Evolutionary conservation across 1,140 invertebrate species (phyloP).

Genomic region (Diuraphis noxia): DNA sequence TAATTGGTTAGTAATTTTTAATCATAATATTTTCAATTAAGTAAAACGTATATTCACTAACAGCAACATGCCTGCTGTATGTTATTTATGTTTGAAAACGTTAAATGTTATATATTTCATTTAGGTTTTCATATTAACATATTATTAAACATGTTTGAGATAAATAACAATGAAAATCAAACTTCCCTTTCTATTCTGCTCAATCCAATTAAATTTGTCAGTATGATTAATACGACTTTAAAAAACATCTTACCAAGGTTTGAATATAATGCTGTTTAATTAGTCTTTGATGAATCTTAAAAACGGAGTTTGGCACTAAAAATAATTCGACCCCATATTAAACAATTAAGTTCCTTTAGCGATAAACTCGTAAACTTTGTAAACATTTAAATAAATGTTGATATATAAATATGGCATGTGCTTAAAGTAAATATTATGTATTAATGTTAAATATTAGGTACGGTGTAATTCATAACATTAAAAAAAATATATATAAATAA

Average conservation of each 20-base stretch:
- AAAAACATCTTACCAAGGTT: neutral
- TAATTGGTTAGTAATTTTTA: too few relatives aligned
- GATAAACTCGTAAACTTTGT: neutral
- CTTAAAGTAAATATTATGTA: neutral
- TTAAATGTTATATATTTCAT: neutral
- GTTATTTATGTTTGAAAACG: neutral
- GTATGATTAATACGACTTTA: neutral
- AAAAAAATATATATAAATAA: too few relatives aligned
- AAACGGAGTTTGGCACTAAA: neutral
- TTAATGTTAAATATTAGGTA: neutral
- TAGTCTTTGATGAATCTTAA: neutral
- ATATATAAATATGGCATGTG: neutral
- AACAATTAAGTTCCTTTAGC: neutral
- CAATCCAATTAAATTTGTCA: neutral
- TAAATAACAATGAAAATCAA: neutral
- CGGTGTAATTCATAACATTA: neutral
- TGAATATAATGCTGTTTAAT: neutral
- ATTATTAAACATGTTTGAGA: neutral
- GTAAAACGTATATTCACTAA: too few relatives aligned
- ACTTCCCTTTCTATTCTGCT: neutral
- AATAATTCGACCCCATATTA: neutral
- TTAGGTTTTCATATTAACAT: neutral
- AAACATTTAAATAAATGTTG: neutral
- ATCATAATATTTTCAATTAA: too few relatives aligned
- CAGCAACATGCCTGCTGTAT: too few relatives aligned